Evolutionary conservation across 2,888 invertebrate genomes (phyloP), one percentile per base, ranked within the genome.

Genomic region (Mesoligia furuncula): DNA sequence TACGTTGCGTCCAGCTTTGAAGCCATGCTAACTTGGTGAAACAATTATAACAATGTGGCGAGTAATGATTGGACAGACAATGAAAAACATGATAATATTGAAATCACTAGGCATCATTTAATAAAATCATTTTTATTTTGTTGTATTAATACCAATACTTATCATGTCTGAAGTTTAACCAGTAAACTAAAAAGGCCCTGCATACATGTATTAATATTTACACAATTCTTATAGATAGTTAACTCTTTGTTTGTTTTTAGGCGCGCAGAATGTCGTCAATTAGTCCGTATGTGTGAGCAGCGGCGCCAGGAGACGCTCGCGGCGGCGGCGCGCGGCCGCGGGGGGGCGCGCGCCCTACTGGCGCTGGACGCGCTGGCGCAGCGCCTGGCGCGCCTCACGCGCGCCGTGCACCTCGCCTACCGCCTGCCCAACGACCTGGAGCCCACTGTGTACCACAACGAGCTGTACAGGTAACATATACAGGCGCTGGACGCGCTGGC

Each of bases 221-320:
- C 8, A 5, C 2, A 39, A 15, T 65, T 17, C 2, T 6, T 17
- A 69, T 31, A 24, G 8, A 31, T 24, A 64, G 48, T 24, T 0
- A 17, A 42, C 7, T 5, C 0, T 1, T 9, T 3, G 11, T 17
- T 17, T n/a, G 11, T 20, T 4, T 0, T 0, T 0, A 97, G 98
- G 84, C 98, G 98, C 59, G 98, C 98, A 73, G 98, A 98, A 91
- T 98, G 98, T 90, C 97, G 98, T 17, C 98, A 98, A 91, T 96
- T 98, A 80, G 98, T 98, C 77, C 97, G 98, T 86, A 97, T 98
- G 92, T 98, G 98, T 92, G 98, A 98, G 93, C 98, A 98, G 95
- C 97, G 98, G 89, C 97, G 98, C 93, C 98, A 96, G 91, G 94
- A 95, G 90, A 89, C 97, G 88, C 88, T 93, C 74, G 91, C 90